Conservation (phyloP, 2,888 invertebrate genomes). For the Callyntrura sp. region DNA sequence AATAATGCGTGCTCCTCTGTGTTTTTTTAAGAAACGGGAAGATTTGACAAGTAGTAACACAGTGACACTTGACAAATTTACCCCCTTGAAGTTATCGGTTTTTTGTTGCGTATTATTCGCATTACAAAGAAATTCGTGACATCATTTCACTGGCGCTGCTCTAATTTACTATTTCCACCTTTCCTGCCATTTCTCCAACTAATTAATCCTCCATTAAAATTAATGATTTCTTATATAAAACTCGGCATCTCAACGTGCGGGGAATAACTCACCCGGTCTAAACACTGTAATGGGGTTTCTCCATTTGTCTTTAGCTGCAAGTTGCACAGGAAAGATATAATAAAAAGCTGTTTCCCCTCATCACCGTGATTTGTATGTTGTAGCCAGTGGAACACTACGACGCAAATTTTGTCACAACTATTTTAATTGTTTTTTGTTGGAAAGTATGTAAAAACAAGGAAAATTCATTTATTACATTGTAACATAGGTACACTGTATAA, state of each 20-base stretch:
- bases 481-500: not conserved
- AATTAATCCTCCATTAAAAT: slow-evolving; percentile 47
- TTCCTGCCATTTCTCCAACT: slow-evolving; percentile 4
- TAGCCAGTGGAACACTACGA: not conserved
- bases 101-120: not conserved
- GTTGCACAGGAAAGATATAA: too few relatives aligned
- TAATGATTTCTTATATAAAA: not conserved
- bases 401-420: not conserved
- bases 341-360: too few relatives aligned
- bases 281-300: too few relatives aligned
- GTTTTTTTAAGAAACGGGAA: slow-evolving; percentile 2
- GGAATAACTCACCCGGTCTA: not conserved
- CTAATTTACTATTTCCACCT: not conserved
- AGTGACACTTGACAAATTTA: slow-evolving; percentile 68
- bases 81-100: slow-evolving; percentile 31
- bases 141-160: not conserved
- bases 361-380: too few relatives aligned
- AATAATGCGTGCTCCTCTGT: slow-evolving; percentile 16
- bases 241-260: not conserved
- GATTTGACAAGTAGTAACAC: slow-evolving; percentile 66
- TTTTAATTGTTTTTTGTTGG: slow-evolving; percentile 31
- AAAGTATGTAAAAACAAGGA: slow-evolving; percentile 19
- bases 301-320: too few relatives aligned
- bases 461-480: not conserved
- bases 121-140: slow-evolving; percentile 11